A percentile compares a stretch with the other conserved stretches of the same genome.
phyloP scores from a whole-genome alignment of 2,113 vertebrate genomes.

The Chelonoidis abingdonii region DNA sequence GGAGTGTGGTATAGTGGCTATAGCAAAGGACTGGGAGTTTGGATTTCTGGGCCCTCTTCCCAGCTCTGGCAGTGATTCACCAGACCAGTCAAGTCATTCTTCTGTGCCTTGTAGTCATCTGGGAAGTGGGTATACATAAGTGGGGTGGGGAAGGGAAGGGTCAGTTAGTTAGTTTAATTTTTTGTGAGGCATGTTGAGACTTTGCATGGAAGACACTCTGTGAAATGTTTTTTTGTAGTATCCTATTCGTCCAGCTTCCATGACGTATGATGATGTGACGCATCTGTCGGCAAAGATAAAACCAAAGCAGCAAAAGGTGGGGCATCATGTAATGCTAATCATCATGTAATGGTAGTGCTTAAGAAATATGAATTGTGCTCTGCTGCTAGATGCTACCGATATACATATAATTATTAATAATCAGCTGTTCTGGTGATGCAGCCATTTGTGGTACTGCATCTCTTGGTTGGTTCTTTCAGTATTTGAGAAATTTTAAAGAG shows the following conservation, averaged over 20 bases:
- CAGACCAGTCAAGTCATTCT: neutral
- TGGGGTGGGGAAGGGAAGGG: neutral
- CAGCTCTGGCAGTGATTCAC: neutral
- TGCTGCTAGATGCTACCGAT: neutral
- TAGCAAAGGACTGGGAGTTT: neutral
- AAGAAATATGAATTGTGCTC: neutral
- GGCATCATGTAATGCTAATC: neutral
- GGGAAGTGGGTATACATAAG: neutral
- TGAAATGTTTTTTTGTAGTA: conserved; percentile 81
- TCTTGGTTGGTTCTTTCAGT: neutral
- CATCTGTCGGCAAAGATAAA: conserved; percentile 95
- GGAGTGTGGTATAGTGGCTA: neutral
- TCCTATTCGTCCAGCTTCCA: conserved; percentile 91
- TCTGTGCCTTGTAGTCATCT: neutral
- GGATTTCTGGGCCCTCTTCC: neutral
- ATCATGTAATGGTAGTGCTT: neutral
- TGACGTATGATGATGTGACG: conserved; percentile 92
- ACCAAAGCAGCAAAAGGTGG: conserved; percentile 96
- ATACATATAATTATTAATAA: neutral
- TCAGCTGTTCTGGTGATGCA: neutral
- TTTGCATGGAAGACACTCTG: neutral
- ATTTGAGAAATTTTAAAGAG: neutral
- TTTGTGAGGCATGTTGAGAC: neutral
- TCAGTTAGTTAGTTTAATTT: neutral
- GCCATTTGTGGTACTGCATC: neutral